Conservation (phyloP, 2,888 invertebrate genomes). For the Meliscaeva auricollis region DNA sequence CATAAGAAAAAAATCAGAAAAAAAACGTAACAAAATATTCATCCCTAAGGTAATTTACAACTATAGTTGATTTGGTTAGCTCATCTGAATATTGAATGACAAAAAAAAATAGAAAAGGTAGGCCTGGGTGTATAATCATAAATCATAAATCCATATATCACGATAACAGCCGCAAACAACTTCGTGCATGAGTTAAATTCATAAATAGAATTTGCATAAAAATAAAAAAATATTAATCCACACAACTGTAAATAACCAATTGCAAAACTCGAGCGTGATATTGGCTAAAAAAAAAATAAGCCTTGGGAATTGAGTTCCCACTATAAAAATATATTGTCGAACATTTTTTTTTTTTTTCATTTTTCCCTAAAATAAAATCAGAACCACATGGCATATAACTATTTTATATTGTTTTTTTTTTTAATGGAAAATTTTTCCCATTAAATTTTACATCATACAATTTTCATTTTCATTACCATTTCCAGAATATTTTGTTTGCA, state of each 20-base stretch:
- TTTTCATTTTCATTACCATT: neutral
- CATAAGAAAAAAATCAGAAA: no score
- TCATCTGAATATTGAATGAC: neutral
- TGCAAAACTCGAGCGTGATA: constrained; percentile 12
- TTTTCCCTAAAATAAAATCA: neutral
- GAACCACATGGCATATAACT: neutral
- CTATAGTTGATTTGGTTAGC: constrained; percentile 1
- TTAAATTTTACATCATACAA: constrained; percentile 17
- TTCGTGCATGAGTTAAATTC: neutral
- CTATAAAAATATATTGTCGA: constrained; percentile 17
- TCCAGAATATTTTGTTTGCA: neutral
- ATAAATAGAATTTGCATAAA: constrained; percentile 19
- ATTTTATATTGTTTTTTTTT: neutral
- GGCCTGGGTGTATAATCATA: constrained; percentile 2
- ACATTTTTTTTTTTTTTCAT: neutral
- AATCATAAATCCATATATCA: constrained; percentile 4
- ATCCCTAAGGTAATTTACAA: constrained; percentile 1
- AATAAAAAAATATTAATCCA: neutral
- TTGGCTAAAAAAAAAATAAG: neutral
- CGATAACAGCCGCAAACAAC: constrained; percentile 23
- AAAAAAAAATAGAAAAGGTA: neutral
- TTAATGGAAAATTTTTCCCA: neutral
- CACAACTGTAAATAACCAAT: constrained; percentile 6
- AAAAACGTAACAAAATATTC: neutral
- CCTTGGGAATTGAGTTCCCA: constrained; percentile 22